phyloP scores from a whole-genome alignment of 2,797 vertebrate genomes.

The Hipposideros larvatus region DNA sequence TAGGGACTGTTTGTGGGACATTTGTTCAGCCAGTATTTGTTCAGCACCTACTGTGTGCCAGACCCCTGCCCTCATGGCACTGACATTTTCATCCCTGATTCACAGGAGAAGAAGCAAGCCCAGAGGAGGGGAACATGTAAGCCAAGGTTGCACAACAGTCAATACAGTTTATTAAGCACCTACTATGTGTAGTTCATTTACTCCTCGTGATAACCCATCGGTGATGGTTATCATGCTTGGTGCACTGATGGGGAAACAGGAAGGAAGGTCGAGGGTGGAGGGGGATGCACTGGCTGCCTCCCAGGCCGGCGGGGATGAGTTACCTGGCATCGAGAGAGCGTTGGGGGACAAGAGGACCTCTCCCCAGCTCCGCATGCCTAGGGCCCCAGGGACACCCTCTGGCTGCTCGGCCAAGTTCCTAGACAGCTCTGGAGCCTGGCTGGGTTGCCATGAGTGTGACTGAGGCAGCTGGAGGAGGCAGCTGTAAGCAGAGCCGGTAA shows the following conservation, averaged over 20 bases:
- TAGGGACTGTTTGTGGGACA: background rate
- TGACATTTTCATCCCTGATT: fast-evolving
- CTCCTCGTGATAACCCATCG: fast-evolving
- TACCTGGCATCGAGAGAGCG: fast-evolving
- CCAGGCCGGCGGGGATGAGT: background rate
- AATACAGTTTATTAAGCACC: background rate
- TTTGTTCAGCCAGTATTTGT: background rate
- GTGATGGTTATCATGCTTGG: fast-evolving
- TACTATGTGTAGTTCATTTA: fast-evolving
- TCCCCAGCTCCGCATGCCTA: background rate
- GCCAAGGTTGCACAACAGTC: background rate
- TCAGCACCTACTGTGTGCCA: background rate
- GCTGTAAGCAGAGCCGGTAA: constrained; percentile 79
- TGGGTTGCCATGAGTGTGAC: background rate
- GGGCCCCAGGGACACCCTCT: background rate
- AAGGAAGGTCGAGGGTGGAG: background rate
- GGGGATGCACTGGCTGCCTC: background rate
- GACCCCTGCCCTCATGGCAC: fast-evolving
- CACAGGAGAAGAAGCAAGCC: background rate
- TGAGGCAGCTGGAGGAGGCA: constrained; percentile 67
- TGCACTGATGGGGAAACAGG: background rate
- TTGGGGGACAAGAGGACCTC: background rate
- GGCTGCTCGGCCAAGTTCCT: constrained; percentile 63
- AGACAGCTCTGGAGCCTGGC: constrained; percentile 50
- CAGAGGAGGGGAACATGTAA: background rate